Conservation (phyloP, 2,888 invertebrate genomes). For the Gymnosoma rotundatum region DNA sequence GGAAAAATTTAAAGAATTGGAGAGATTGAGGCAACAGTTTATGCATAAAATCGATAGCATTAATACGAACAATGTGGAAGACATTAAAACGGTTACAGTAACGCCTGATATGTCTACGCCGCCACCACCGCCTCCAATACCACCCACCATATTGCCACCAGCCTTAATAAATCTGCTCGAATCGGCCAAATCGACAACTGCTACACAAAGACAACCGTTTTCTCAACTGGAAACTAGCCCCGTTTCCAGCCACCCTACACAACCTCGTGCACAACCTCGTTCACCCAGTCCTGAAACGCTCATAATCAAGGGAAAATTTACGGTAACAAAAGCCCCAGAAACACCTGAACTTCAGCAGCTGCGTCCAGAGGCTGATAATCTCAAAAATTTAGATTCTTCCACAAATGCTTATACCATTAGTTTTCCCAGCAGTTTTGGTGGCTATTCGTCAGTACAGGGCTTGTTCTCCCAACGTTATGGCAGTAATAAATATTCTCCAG, state of each 20-base stretch:
- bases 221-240: not conserved
- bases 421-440: conserved; percentile 85
- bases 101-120: conserved; percentile 77
- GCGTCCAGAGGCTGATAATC: conserved; percentile 78
- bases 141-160: conserved; percentile 75
- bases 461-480: conserved; percentile 83
- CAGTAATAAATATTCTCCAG: conserved; percentile 74
- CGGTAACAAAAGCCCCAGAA: conserved; percentile 83
- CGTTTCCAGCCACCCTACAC: not conserved
- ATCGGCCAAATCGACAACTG: conserved; percentile 70
- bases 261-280: not conserved
- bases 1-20: conserved; percentile 80
- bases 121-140: conserved; percentile 80
- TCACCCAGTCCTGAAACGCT: conserved; percentile 65
- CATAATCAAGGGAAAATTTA: conserved; percentile 83
- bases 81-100: conserved; percentile 73
- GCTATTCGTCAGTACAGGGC: conserved; percentile 85
- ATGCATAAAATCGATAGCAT: conserved; percentile 81
- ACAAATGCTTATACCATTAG: conserved; percentile 86
- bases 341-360: conserved; percentile 74
- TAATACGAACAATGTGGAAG: conserved; percentile 80
- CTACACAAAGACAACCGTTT: not conserved
- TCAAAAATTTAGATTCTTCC: conserved; percentile 76
- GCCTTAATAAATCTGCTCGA: conserved; percentile 78
- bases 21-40: conserved; percentile 79